These are phyloP conservation scores for Ophthalmolycus amberensis DNA, from an alignment of 2,113 vertebrate species.

Conservation along the genomic window DNA sequence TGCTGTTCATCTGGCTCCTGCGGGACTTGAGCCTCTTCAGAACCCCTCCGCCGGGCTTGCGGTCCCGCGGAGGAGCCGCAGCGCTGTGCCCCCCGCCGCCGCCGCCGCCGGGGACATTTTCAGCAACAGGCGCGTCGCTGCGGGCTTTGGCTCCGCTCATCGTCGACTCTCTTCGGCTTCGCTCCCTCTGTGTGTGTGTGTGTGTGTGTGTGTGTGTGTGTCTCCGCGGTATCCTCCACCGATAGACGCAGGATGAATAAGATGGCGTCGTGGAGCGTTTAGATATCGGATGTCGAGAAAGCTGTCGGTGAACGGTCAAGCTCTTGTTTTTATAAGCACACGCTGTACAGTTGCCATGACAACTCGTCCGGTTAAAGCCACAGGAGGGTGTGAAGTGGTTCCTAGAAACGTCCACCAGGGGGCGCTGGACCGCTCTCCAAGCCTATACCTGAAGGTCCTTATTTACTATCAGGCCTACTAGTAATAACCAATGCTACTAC, in stretches of 20 bases:
- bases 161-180: slow-evolving; percentile 15
- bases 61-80: slow-evolving; percentile 65
- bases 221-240: background rate
- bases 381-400: background rate
- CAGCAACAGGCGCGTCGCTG: slow-evolving; percentile 82
- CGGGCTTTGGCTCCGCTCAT: slow-evolving; percentile 88
- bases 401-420: slow-evolving; percentile 40
- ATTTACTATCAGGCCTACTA: too few relatives aligned
- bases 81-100: slow-evolving; percentile 50
- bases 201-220: too few relatives aligned
- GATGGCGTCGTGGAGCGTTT: slow-evolving; percentile 78
- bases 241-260: slow-evolving; percentile 59
- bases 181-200: background rate
- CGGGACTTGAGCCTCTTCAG: slow-evolving; percentile 88
- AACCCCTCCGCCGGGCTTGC: slow-evolving; percentile 83
- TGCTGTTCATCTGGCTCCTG: slow-evolving; percentile 81
- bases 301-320: slow-evolving; percentile 74
- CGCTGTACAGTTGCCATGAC: slow-evolving; percentile 78
- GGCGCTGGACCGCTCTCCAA: slow-evolving; percentile 8
- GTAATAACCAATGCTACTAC: too few relatives aligned
- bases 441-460: too few relatives aligned
- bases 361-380: slow-evolving; percentile 52
- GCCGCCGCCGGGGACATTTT: slow-evolving; percentile 74
- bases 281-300: slow-evolving; percentile 69
- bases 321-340: slow-evolving; percentile 74